Base-by-base conservation (phyloP, 2,113 vertebrate genomes). In the Lucifuga dentata region DNA sequence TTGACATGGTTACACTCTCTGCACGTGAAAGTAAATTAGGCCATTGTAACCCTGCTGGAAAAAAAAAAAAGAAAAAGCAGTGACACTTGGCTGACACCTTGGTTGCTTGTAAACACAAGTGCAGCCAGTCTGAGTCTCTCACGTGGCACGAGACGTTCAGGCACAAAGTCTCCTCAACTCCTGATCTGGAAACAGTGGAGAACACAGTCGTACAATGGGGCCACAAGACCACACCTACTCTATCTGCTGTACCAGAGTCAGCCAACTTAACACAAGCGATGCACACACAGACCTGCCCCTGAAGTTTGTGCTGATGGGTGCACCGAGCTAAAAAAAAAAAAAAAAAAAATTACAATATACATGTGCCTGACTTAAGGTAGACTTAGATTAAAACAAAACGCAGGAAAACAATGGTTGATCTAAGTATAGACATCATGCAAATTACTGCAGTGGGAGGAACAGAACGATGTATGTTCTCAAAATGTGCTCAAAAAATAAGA, bases 21-120 rank as follows among this genome's bases (percentile, higher is more conserved):
- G 71, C 60, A 79, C 59, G 75, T 66, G 76, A 56, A 80, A 76
- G 76, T 65, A 68, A 86, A 85, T 84, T 66, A 80, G 74, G 38
- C 72, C 52, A 72, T 55, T 82, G 78, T 73, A 77, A 85, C 68
- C 58, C 64, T 15, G 41, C 10, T 57, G 32, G 19, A 24, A 7
- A 26, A 40, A 41, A 17, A 41, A 43, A 55, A 19, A 76, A 70
- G 40, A 41, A 59, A 16, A 61, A 75, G 36, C 76, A 15, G 59
- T 86, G 87, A 91, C 88, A 89, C 79, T 79, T 80, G 80, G 81
- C 81, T 87, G 87, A 87, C 89, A 87, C 84, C 81, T 80, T 56
- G 60, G 43, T 56, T 72, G 81, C 85, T 84, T 89, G 88, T 91
- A 90, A 89, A 91, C 89, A 90, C 68, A 87, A 83, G 55, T 45